Percentiles rank a stretch among this genome's conserved stretches.
Evolutionary conservation across 2,797 vertebrate species (phyloP).

Genomic region (Alcedo atthis): DNA sequence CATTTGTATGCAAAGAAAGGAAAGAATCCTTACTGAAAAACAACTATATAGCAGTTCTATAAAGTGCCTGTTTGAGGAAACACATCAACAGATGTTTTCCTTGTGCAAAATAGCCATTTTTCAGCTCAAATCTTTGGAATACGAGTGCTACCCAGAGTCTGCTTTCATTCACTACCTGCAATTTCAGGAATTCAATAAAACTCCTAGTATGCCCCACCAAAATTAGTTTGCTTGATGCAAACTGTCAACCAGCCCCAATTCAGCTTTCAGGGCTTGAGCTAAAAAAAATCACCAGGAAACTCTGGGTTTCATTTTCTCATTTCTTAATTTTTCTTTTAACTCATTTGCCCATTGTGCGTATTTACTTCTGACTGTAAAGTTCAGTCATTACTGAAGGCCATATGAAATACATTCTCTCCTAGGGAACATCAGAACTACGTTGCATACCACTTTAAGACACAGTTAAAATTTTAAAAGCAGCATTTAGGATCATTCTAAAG

Average conservation of each 20-base stretch:
- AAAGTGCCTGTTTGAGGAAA: constrained; percentile 66
- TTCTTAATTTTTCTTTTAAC: neutral
- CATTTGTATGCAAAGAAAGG: constrained; percentile 11
- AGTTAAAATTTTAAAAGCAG: constrained; percentile 26
- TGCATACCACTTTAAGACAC: constrained; percentile 37
- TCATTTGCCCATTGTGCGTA: constrained; percentile 14
- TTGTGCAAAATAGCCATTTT: constrained; percentile 58
- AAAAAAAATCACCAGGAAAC: neutral
- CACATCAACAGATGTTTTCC: constrained; percentile 48
- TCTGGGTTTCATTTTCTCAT: neutral
- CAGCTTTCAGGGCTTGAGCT: neutral
- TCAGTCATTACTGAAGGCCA: neutral
- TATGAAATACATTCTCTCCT: neutral
- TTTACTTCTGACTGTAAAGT: neutral
- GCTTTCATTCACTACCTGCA: neutral
- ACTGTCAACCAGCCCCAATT: neutral
- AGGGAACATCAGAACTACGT: constrained; percentile 11
- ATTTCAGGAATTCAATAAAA: neutral
- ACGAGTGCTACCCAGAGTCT: neutral
- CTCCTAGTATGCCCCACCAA: neutral
- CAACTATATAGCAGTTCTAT: constrained; percentile 2
- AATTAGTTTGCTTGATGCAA: neutral
- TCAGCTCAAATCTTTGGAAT: constrained; percentile 38
- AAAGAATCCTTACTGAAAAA: constrained; percentile 32
- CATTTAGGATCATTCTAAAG: constrained; percentile 26